Conservation (phyloP, 2,888 invertebrate genomes). For the Apamea sordens region DNA sequence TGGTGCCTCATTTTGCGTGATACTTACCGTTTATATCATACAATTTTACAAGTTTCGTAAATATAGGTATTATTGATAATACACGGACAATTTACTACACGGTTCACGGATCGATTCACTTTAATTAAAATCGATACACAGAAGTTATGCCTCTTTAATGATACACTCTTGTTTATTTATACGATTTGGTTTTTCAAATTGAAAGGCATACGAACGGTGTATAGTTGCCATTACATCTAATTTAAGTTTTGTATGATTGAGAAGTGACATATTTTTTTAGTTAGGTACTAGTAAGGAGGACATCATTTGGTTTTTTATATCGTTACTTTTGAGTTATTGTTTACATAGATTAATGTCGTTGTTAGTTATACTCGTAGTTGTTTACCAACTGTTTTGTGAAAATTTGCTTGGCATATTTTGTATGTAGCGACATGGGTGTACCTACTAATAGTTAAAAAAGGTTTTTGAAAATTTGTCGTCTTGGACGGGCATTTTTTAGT, state of each 20-base stretch:
- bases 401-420: neutral
- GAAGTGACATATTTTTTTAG: neutral
- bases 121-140: neutral
- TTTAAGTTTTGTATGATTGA: neutral
- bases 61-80: neutral
- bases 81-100: neutral
- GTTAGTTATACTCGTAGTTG: too few relatives aligned
- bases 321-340: neutral
- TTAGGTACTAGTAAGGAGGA: too few relatives aligned
- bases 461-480: neutral
- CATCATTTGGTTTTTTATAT: neutral
- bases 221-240: neutral
- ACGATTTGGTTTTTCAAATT: neutral
- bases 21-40: neutral
- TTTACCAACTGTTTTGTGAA: neutral
- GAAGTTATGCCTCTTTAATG: neutral
- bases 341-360: neutral
- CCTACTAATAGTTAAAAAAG: too few relatives aligned
- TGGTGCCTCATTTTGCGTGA: neutral
- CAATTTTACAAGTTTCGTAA: slow-evolving; percentile 3
- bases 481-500: neutral
- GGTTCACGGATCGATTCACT: neutral
- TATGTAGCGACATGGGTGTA: too few relatives aligned
- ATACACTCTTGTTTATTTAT: neutral
- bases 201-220: neutral